These are phyloP conservation scores for Melieria crassipennis DNA, from an alignment of 2,888 invertebrate species.

Conservation along the genomic window DNA sequence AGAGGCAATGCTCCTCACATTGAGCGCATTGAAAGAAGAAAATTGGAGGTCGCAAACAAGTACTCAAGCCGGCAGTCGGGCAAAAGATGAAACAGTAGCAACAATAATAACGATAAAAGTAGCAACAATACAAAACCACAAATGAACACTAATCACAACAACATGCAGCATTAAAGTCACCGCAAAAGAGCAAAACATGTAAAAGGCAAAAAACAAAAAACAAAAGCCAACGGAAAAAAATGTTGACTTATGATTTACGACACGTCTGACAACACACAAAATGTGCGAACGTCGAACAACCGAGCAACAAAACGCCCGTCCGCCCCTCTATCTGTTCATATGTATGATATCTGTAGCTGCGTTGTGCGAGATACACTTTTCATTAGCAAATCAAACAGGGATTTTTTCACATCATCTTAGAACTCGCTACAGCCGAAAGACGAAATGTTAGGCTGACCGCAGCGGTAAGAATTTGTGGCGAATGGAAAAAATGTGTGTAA, in stretches of 20 bases:
- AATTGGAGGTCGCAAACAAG: no score
- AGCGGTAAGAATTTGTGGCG: background rate
- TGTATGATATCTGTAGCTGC: slow-evolving; percentile 6
- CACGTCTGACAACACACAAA: background rate
- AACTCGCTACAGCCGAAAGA: background rate
- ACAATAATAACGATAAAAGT: slow-evolving; percentile 1
- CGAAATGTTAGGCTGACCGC: background rate
- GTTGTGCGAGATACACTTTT: slow-evolving; percentile 29
- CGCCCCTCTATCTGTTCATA: no score
- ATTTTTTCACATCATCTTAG: background rate
- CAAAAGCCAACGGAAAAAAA: background rate
- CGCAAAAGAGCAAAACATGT: slow-evolving; percentile 3
- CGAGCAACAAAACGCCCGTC: no score
- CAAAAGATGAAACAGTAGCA: no score
- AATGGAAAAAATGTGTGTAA: background rate
- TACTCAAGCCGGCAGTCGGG: no score
- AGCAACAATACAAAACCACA: slow-evolving; percentile 29
- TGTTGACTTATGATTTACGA: slow-evolving; percentile 33
- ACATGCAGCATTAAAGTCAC: no score
- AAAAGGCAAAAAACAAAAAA: background rate
- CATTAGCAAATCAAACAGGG: slow-evolving; percentile 28
- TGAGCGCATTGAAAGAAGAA: no score
- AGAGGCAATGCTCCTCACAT: no score
- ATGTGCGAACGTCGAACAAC: no score
- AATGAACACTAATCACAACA: no score